Evolutionary conservation across 1,140 invertebrate species (phyloP).

Genomic region (Micrasema minimum): DNA sequence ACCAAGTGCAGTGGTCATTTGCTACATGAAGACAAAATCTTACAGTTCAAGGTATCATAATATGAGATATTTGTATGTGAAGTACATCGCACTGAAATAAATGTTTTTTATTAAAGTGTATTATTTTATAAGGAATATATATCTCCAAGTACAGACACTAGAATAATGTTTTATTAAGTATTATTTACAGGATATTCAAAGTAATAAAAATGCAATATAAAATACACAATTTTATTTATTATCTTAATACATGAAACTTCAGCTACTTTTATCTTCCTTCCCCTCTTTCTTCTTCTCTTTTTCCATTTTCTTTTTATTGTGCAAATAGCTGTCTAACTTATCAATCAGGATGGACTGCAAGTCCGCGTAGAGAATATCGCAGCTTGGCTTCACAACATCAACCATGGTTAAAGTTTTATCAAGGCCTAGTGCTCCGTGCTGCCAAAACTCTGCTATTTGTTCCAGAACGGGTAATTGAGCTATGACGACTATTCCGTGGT

Average conservation of each 20-base stretch:
- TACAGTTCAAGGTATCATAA: too few relatives aligned
- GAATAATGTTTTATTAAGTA: too few relatives aligned
- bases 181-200: background rate
- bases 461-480: constrained; percentile 68
- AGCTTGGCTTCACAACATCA: constrained; percentile 54
- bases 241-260: background rate
- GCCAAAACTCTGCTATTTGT: constrained; percentile 76
- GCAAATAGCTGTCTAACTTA: constrained; percentile 39
- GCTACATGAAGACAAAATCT: too few relatives aligned
- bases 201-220: constrained; percentile 18
- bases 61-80: too few relatives aligned
- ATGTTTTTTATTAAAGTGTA: too few relatives aligned
- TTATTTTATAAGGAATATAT: too few relatives aligned
- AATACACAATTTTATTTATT: background rate
- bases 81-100: too few relatives aligned
- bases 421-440: constrained; percentile 70
- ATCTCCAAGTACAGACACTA: too few relatives aligned
- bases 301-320: constrained; percentile 31
- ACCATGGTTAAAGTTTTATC: constrained; percentile 65
- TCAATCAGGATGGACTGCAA: constrained; percentile 25
- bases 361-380: constrained; percentile 3
- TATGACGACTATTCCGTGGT: constrained; percentile 75
- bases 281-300: constrained; percentile 3
- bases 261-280: background rate
- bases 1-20: too few relatives aligned